A percentile compares a stretch with the other conserved stretches of the same genome.
These are phyloP conservation scores for Artemisiospiza belli DNA, from an alignment of 2,113 vertebrate species.

Conservation along the genomic window DNA sequence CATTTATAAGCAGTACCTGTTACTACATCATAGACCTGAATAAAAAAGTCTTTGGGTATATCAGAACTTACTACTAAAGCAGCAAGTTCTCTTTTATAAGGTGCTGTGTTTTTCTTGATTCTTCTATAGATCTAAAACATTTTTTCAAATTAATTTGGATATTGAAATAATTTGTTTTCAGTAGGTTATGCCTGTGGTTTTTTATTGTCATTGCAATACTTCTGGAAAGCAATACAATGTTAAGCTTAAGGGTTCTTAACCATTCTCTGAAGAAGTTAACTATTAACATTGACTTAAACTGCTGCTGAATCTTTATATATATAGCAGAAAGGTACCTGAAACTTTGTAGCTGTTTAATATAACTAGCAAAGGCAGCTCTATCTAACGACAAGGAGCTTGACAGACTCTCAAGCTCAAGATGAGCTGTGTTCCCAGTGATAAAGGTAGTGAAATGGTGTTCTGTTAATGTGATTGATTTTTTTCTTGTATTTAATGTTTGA, in stretches of 20 bases:
- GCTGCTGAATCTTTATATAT: neutral
- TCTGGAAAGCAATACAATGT: neutral
- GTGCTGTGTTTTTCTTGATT: neutral
- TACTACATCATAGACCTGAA: neutral
- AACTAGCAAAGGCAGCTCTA: neutral
- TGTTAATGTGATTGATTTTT: neutral
- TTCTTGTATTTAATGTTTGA: neutral
- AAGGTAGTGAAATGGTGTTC: neutral
- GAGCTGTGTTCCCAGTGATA: neutral
- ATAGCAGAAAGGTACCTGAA: neutral
- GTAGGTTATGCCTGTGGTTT: neutral
- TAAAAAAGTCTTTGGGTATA: neutral
- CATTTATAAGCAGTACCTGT: neutral
- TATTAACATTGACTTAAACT: neutral
- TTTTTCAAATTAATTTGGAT: neutral
- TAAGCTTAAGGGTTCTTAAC: neutral
- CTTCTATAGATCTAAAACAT: neutral
- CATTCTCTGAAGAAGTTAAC: neutral
- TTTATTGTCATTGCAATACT: neutral
- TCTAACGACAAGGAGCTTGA: neutral
- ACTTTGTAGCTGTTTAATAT: neutral
- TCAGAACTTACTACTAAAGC: neutral
- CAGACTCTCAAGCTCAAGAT: neutral
- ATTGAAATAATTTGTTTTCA: neutral
- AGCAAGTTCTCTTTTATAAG: neutral